A percentile compares a stretch with the other conserved stretches of the same genome.
phyloP scores from a whole-genome alignment of 2,113 vertebrate species.

The Amphiprion percula region DNA sequence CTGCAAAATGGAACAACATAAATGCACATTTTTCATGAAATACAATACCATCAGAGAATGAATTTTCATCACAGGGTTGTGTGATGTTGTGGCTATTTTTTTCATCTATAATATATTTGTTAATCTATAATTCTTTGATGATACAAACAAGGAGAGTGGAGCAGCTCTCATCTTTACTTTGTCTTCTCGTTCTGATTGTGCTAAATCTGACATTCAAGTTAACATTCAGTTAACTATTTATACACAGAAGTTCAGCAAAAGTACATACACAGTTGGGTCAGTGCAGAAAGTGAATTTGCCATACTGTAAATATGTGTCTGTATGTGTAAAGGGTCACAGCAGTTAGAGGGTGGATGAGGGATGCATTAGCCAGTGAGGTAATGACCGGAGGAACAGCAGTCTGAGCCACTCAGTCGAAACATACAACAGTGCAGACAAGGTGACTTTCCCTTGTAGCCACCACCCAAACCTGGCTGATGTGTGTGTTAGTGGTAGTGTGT shows the following conservation, averaged over 20 bases:
- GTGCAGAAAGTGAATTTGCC: neutral
- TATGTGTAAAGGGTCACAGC: conserved; percentile 2
- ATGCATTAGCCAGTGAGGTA: conserved; percentile 57
- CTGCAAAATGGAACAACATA: conserved; percentile 13
- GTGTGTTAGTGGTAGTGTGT: neutral
- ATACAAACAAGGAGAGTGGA: neutral
- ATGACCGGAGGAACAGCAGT: conserved; percentile 46
- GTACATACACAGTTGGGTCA: neutral
- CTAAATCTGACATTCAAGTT: conserved; percentile 5
- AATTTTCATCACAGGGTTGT: neutral
- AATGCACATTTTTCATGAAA: conserved; percentile 2
- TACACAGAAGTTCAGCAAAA: neutral
- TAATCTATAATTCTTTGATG: neutral
- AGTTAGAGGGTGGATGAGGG: conserved; percentile 18
- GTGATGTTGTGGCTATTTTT: neutral
- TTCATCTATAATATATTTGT: neutral
- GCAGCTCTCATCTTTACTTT: neutral
- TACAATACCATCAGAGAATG: neutral
- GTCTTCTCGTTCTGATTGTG: neutral
- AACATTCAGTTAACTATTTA: neutral
- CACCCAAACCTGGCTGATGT: conserved; percentile 3
- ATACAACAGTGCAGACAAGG: conserved; percentile 73
- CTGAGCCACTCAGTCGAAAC: conserved; percentile 53
- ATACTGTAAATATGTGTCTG: neutral
- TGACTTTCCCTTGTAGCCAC: conserved; percentile 67